Percentiles rank a stretch among this genome's conserved stretches.
Evolutionary conservation across 2,888 invertebrate genomes (phyloP).

Genomic region (Deilephila porcellus): DNA sequence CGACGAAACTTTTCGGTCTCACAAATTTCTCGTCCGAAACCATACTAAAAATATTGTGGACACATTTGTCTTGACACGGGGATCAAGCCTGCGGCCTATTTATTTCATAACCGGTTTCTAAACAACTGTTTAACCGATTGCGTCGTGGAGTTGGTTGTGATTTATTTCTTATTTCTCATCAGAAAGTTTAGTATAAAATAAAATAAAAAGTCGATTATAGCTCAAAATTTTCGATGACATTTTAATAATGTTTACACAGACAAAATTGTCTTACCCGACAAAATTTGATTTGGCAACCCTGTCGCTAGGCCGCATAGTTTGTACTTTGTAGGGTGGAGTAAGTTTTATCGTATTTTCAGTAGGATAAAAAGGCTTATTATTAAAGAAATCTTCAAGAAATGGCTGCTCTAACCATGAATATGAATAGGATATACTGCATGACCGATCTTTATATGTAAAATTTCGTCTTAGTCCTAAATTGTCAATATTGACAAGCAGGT

Average conservation of each 20-base stretch:
- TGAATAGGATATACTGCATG: background rate
- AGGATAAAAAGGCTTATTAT: background rate
- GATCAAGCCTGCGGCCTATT: too few species aligned
- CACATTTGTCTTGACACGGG: too few species aligned
- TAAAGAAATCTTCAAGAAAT: constrained; percentile 24
- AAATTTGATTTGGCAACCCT: constrained; percentile 19
- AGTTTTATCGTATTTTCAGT: background rate
- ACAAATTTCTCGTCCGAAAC: too few species aligned
- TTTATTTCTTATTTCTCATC: too few species aligned
- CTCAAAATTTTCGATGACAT: background rate
- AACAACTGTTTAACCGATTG: too few species aligned
- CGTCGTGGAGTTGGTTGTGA: too few species aligned
- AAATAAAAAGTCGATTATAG: background rate
- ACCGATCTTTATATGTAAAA: constrained; percentile 17
- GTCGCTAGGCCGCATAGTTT: constrained; percentile 9
- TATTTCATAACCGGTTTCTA: too few species aligned
- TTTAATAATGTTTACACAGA: background rate
- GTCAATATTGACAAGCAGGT: constrained; percentile 81
- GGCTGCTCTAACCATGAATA: constrained; percentile 16
- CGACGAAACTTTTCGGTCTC: too few species aligned
- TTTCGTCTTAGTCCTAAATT: constrained; percentile 36
- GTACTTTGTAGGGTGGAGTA: constrained; percentile 25
- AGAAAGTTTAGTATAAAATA: too few species aligned
- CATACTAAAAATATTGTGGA: too few species aligned
- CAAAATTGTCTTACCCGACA: background rate